These are phyloP conservation scores for Alosa sapidissima DNA, from an alignment of 2,797 vertebrate species.

Conservation along the genomic window DNA sequence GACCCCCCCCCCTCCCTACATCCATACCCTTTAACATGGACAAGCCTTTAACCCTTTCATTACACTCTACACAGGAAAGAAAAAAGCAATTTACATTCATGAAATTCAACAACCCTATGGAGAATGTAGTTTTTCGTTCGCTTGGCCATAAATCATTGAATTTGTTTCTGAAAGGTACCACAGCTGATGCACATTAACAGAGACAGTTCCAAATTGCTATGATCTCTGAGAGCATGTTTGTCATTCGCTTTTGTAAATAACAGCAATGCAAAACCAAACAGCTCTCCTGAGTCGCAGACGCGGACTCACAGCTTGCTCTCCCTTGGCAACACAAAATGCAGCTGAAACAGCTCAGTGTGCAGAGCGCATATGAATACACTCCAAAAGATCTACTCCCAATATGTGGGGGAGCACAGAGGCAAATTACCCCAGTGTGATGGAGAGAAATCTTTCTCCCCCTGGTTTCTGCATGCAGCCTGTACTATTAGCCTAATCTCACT, in stretches of 20 bases:
- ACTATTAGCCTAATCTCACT: background rate
- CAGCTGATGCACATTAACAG: constrained; percentile 6
- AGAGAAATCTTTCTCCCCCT: background rate
- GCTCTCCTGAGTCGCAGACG: background rate
- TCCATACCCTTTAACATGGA: background rate
- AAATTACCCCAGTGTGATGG: background rate
- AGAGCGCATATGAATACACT: constrained; percentile 2
- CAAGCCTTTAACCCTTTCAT: background rate
- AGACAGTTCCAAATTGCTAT: background rate
- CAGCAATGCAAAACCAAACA: background rate
- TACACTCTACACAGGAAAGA: background rate
- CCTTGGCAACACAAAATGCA: background rate
- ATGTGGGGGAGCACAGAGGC: background rate
- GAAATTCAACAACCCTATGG: background rate
- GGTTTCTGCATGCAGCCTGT: background rate
- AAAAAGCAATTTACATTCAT: constrained; percentile 4
- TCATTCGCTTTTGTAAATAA: background rate
- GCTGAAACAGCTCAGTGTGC: background rate
- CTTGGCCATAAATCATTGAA: constrained; percentile 11
- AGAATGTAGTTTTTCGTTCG: background rate
- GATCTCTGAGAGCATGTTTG: background rate
- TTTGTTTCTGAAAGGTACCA: background rate
- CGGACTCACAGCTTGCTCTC: background rate
- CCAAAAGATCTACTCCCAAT: background rate
- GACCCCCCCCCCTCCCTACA: background rate